Base-by-base conservation (phyloP, 2,888 invertebrate genomes). In the Drosophila acutilabella region DNA sequence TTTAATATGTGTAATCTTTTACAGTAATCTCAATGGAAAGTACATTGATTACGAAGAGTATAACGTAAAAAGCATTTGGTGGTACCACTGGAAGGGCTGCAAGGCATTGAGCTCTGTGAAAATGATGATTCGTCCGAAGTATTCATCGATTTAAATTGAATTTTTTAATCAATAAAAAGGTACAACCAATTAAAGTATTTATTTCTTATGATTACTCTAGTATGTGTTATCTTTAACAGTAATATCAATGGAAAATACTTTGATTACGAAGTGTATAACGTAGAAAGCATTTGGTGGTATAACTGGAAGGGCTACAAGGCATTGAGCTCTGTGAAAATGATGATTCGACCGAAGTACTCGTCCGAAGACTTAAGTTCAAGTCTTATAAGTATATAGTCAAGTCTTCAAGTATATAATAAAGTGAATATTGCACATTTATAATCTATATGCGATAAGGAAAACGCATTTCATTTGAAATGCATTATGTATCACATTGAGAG, bases 11-110 rank as follows among this genome's bases (percentile, higher is more conserved):
- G 7, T 36, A 13, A 36, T 11, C 1, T 26, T 26, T 36, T 2
- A 36, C 26, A 74, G 74, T 38, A 74, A 74, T n/a, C 61, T 70
- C 3, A 70, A 61, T n/a, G 74, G 66, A 0, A 4, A n/a, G 13
- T 71, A 66, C 40, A 44, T 44, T 20, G 0, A 20, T 4, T 0
- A 0, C 0, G 3, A 52, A 36, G 16, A 11, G 1, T 0, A 2
- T 0, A 13, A 16, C 8, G 1, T 7, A 5, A 0, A 33, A n/a
- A 8, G 66, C 54, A 71, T 74, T 61, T 74, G 65, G 74, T 74
- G 74, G 70, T 65, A 30, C 2, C 0, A 5, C 5, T 74, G 58
- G 74, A 59, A 56, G n/a, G 18, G 47, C 7, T 70, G 74, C 13
- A 0, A 0, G 0, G 1, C 54, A 5, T 10, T 74, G 2, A 26